These are phyloP conservation scores for Meloidogyne hapla DNA, from an alignment of 1,140 invertebrate species.

Conservation along the genomic window DNA sequence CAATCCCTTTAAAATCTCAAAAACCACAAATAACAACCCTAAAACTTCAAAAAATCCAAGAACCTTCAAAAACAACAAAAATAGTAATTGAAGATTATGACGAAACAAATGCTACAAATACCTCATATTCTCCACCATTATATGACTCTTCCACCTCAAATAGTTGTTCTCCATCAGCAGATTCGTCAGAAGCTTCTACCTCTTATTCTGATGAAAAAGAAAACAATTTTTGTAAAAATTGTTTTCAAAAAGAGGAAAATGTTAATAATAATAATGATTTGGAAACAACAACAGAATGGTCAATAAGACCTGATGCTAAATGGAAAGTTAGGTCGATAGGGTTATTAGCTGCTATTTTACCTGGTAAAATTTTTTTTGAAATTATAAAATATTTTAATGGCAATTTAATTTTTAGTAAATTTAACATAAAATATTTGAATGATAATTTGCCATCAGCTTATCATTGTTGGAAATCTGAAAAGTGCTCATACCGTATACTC, in stretches of 20 bases:
- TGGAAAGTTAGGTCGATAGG: constrained; percentile 23
- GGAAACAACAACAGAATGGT: not conserved
- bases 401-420: no score
- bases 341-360: constrained; percentile 21
- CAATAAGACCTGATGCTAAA: constrained; percentile 21
- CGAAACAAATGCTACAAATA: not conserved
- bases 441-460: no score
- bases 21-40: not conserved
- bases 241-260: not conserved
- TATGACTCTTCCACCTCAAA: constrained; percentile 17
- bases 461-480: no score
- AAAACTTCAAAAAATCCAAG: no score
- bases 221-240: not conserved
- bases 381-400: no score
- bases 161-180: constrained; percentile 1
- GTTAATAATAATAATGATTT: not conserved
- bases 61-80: not conserved
- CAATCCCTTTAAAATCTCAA: not conserved
- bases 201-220: not conserved
- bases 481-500: no score
- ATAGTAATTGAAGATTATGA: not conserved
- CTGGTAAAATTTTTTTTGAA: constrained; percentile 20
- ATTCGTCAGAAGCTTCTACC: constrained; percentile 7
- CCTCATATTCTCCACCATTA: not conserved
- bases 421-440: no score